Conservation (phyloP, 2,797 vertebrate genomes). For the Macropodus opercularis region DNA sequence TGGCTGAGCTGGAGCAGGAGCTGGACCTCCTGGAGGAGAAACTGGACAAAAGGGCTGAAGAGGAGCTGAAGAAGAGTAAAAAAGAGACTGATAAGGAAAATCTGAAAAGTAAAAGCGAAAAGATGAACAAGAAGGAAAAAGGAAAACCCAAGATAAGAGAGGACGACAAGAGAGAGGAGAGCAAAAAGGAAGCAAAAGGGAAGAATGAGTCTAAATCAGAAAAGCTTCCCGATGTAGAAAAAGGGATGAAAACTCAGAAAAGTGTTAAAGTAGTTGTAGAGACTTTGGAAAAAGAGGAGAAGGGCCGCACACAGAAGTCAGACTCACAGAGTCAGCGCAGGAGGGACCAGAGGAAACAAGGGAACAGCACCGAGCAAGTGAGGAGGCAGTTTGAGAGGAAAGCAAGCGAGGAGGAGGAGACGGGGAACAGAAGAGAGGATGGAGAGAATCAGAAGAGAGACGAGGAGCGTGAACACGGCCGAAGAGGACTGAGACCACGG, state of each 20-base stretch:
- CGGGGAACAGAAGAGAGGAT: not conserved
- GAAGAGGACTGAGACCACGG: constrained; percentile 3
- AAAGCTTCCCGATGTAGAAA: constrained; percentile 4
- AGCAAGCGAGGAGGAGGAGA: not conserved
- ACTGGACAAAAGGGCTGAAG: constrained; percentile 66
- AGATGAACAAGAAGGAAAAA: constrained; percentile 23
- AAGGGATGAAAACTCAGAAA: constrained; percentile 17
- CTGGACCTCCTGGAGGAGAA: constrained; percentile 77
- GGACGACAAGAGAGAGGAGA: too few relatives aligned
- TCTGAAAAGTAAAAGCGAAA: constrained; percentile 26
- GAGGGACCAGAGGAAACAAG: constrained; percentile 5
- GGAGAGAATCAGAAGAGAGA: constrained; percentile 11
- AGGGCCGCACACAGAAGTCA: constrained; percentile 1
- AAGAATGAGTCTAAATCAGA: constrained; percentile 10
- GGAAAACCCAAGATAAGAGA: constrained; percentile 1
- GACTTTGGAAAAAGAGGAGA: constrained; percentile 25
- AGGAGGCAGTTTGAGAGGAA: constrained; percentile 42
- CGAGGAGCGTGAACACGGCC: constrained; percentile 13
- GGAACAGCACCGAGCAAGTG: constrained; percentile 15
- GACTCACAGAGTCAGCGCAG: constrained; percentile 9
- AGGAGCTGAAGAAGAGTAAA: constrained; percentile 48
- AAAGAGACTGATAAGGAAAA: constrained; percentile 25
- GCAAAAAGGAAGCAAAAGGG: constrained; percentile 16
- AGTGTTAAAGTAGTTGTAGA: constrained; percentile 23
- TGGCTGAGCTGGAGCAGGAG: constrained; percentile 77